Percentiles rank a stretch among this genome's conserved stretches.
phyloP scores from a whole-genome alignment of 2,113 vertebrate genomes.

The Hippocampus mohnikei region DNA sequence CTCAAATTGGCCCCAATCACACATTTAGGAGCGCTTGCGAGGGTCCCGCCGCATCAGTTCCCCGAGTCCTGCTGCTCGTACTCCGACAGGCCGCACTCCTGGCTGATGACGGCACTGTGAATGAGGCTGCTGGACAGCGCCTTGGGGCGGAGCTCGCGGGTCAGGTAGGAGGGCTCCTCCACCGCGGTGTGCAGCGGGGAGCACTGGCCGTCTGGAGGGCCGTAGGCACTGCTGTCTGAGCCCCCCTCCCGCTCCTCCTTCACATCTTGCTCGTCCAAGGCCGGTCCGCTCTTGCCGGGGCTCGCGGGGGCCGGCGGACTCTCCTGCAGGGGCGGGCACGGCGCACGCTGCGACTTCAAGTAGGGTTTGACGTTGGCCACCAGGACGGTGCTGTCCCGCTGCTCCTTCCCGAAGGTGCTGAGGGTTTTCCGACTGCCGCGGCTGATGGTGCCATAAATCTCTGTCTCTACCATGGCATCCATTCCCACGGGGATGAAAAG shows the following conservation, averaged over 20 bases:
- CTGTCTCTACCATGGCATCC: conserved; percentile 93
- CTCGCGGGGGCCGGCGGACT: conserved; percentile 88
- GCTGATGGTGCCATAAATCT: conserved; percentile 96
- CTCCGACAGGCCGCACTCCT: conserved; percentile 77
- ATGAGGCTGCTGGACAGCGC: conserved; percentile 81
- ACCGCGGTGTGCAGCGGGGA: conserved; percentile 85
- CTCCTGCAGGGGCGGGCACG: conserved; percentile 93
- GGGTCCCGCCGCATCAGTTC: conserved; percentile 70
- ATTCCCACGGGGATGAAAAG: conserved; percentile 95
- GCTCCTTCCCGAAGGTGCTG: conserved; percentile 98
- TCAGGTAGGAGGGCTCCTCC: conserved; percentile 73
- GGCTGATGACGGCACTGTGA: conserved; percentile 71
- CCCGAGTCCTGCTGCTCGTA: conserved; percentile 87
- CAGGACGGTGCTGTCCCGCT: conserved; percentile 96
- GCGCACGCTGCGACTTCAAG: conserved; percentile 95
- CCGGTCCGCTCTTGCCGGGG: conserved; percentile 85
- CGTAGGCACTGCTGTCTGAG: conserved; percentile 82
- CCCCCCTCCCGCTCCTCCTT: conserved; percentile 84
- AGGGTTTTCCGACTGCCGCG: conserved; percentile 95
- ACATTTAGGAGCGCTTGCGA: conserved; percentile 28
- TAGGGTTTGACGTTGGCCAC: conserved; percentile 99
- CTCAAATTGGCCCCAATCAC: conserved; percentile 43
- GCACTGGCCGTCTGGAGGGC: conserved; percentile 82
- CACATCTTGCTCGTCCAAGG: conserved; percentile 84
- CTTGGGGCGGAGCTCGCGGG: conserved; percentile 78